Conservation (phyloP, 2,888 invertebrate species). For the Chesias legatella region DNA sequence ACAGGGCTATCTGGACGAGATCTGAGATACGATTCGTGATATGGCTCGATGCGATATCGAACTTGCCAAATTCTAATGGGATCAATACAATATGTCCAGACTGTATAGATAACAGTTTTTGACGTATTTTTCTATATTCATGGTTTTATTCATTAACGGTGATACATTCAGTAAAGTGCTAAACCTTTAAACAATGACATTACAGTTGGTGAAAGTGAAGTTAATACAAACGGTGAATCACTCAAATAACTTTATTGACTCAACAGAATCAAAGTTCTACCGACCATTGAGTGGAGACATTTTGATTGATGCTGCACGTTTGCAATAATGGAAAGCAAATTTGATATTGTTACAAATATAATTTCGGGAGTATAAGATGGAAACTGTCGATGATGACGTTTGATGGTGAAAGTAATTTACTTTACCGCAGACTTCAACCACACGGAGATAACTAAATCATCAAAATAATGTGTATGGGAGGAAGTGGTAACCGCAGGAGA, state of each 20-base stretch:
- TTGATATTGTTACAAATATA: constrained; percentile 25
- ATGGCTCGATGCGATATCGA: constrained; percentile 29
- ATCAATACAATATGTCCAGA: constrained; percentile 33
- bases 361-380: constrained; percentile 41
- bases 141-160: no score
- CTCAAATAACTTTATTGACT: constrained; percentile 24
- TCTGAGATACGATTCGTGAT: constrained; percentile 32
- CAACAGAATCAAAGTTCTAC: constrained; percentile 24
- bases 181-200: constrained; percentile 30
- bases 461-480: constrained; percentile 32
- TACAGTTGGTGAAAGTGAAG: constrained; percentile 26
- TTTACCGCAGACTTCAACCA: constrained; percentile 46
- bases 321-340: constrained; percentile 22
- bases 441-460: constrained; percentile 38
- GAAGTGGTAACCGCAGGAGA: constrained; percentile 40
- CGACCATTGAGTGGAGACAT: constrained; percentile 24
- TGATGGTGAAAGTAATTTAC: constrained; percentile 63
- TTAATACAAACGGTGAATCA: constrained; percentile 1
- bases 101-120: constrained; percentile 12
- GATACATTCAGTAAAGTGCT: not conserved
- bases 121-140: constrained; percentile 6
- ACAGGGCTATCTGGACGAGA: constrained; percentile 49
- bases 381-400: constrained; percentile 34
- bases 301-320: constrained; percentile 24
- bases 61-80: constrained; percentile 31